phyloP scores from a whole-genome alignment of 1,140 invertebrate genomes.

The Cydia fagiglandana region DNA sequence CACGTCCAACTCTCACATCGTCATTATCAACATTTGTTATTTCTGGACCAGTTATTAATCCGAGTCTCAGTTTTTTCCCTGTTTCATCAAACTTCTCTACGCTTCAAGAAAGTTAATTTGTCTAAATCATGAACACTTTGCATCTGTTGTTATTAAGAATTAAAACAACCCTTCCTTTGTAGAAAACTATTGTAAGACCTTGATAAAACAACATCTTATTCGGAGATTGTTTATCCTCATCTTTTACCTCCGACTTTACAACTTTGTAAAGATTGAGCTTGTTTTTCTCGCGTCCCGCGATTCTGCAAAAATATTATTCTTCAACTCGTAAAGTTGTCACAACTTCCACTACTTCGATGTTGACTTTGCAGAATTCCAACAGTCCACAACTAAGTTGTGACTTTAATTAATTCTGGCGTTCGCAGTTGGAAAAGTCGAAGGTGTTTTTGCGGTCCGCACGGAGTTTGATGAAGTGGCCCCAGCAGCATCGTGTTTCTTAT shows the following conservation, averaged over 20 bases:
- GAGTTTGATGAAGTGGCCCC: slow-evolving; percentile 21
- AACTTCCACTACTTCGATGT: slow-evolving; percentile 4
- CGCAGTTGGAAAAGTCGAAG: not conserved
- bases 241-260: not conserved
- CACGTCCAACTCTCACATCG: slow-evolving; percentile 1
- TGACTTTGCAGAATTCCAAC: slow-evolving; percentile 5
- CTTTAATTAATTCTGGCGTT: slow-evolving; percentile 15
- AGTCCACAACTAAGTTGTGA: slow-evolving; percentile 1
- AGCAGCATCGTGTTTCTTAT: slow-evolving; percentile 8
- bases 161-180: not conserved
- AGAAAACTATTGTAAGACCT: not conserved
- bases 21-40: slow-evolving; percentile 27
- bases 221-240: not conserved
- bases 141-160: not conserved
- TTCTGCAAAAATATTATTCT: slow-evolving; percentile 27
- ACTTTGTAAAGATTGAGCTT: slow-evolving; percentile 14
- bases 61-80: not conserved
- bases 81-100: slow-evolving; percentile 21
- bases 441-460: slow-evolving; percentile 5
- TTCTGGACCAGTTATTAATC: slow-evolving; percentile 19
- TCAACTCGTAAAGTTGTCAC: not conserved
- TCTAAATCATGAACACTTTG: not conserved
- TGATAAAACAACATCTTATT: not conserved
- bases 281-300: slow-evolving; percentile 10
- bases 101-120: not conserved